phyloP scores from a whole-genome alignment of 2,797 vertebrate species.

The Gymnoscopelus braueri region DNA sequence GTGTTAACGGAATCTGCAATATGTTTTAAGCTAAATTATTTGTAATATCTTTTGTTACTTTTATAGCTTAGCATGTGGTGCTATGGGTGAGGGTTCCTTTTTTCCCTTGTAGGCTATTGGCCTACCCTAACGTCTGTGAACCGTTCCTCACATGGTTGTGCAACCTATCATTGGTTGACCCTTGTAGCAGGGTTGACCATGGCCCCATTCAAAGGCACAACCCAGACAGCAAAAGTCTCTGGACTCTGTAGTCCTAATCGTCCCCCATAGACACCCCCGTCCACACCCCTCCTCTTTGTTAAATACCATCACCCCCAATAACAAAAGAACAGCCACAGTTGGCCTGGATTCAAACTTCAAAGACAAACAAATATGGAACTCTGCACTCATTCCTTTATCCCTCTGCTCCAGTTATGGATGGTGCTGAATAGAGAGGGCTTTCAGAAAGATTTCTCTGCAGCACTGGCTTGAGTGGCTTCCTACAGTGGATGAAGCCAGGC shows the following conservation, averaged over 20 bases:
- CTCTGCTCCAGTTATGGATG: conserved; percentile 30
- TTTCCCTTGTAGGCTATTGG: conserved; percentile 4
- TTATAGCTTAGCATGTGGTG: neutral
- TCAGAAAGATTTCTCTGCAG: conserved; percentile 29
- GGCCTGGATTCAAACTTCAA: conserved; percentile 39
- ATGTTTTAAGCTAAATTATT: no score
- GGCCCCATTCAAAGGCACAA: conserved; percentile 59
- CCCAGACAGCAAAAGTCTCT: conserved; percentile 57
- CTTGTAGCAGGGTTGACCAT: conserved; percentile 48
- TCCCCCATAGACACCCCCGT: conserved; percentile 49
- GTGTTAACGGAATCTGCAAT: no score
- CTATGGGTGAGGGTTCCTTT: conserved; percentile 29
- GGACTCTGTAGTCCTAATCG: conserved; percentile 51
- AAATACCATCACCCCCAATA: conserved; percentile 47
- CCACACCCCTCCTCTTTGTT: conserved; percentile 25
- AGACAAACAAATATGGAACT: conserved; percentile 47
- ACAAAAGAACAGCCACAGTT: conserved; percentile 58
- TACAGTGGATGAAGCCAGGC: conserved; percentile 36
- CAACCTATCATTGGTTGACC: conserved; percentile 62
- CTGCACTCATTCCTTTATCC: conserved; percentile 42
- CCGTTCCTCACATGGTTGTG: conserved; percentile 48
- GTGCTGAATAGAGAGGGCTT: conserved; percentile 33
- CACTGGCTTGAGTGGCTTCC: conserved; percentile 19
- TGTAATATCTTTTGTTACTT: no score
- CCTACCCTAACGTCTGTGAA: conserved; percentile 33